A percentile compares a stretch with the other conserved stretches of the same genome.
These are phyloP conservation scores for Endomychus coccineus DNA, from an alignment of 2,888 invertebrate species.

Conservation along the genomic window DNA sequence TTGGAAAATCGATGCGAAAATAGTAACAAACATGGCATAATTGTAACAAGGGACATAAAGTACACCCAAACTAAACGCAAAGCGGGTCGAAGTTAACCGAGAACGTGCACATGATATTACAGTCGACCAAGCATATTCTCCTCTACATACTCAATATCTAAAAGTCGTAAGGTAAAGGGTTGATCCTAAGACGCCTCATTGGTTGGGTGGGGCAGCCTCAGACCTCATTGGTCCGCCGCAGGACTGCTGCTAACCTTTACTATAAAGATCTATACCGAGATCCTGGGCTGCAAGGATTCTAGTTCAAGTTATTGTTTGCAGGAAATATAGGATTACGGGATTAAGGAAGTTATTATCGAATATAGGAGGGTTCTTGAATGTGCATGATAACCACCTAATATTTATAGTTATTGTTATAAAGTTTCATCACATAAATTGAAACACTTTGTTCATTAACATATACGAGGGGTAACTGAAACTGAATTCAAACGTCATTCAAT, in stretches of 20 bases:
- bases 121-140: conserved; percentile 27
- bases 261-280: conserved; percentile 42
- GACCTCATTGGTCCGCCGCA: conserved; percentile 45
- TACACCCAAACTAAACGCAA: conserved; percentile 28
- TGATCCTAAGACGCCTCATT: conserved; percentile 43
- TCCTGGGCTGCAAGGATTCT: conserved; percentile 22
- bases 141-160: conserved; percentile 15
- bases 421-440: no score
- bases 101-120: conserved; percentile 35
- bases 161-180: conserved; percentile 34
- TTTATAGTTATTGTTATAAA: no score
- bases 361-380: no score
- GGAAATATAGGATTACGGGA: conserved; percentile 36
- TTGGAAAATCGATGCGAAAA: conserved; percentile 22
- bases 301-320: conserved; percentile 36
- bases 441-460: no score
- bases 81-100: conserved; percentile 33
- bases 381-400: no score
- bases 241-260: conserved; percentile 41
- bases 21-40: conserved; percentile 32
- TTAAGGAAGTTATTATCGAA: conserved; percentile 15
- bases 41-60: conserved; percentile 31
- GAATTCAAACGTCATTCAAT: no score
- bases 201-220: conserved; percentile 44
- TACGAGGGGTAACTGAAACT: no score